Percentiles rank a stretch among this genome's conserved stretches.
phyloP scores from a whole-genome alignment of 2,113 vertebrate species.

The Eupsittula cactorum region DNA sequence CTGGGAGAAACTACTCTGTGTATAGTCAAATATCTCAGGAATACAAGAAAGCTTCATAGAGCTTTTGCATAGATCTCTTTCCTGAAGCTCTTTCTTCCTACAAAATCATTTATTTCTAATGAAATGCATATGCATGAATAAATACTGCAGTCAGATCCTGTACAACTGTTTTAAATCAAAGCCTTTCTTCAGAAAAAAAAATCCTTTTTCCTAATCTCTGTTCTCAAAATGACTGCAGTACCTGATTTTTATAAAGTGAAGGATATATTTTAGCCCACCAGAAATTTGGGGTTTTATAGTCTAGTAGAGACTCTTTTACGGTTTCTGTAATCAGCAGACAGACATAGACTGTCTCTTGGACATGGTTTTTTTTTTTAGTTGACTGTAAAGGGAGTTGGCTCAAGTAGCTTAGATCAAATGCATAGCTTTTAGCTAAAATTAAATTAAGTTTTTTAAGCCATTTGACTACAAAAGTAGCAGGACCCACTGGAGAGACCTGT shows the following conservation, averaged over 20 bases:
- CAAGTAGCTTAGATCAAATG: neutral
- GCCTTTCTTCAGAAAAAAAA: neutral
- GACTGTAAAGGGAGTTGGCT: neutral
- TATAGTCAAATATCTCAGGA: neutral
- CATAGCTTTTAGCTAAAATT: neutral
- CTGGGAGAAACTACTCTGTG: neutral
- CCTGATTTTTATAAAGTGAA: neutral
- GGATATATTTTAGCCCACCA: neutral
- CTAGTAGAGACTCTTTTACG: neutral
- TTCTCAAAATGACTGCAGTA: neutral
- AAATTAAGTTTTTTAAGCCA: neutral
- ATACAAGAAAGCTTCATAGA: neutral
- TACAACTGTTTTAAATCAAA: neutral
- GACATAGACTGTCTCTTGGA: neutral
- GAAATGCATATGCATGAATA: neutral
- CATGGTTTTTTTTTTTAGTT: neutral
- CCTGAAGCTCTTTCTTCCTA: neutral
- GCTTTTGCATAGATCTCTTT: neutral
- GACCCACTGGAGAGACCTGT: neutral
- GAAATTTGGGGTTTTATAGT: neutral
- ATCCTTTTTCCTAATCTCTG: neutral
- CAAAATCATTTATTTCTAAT: neutral
- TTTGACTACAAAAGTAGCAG: neutral
- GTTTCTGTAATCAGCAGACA: neutral
- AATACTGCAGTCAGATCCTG: neutral